Percentiles rank a stretch among this genome's conserved stretches.
Conservation (phyloP, 2,888 invertebrate species). For the Formica aserva region DNA sequence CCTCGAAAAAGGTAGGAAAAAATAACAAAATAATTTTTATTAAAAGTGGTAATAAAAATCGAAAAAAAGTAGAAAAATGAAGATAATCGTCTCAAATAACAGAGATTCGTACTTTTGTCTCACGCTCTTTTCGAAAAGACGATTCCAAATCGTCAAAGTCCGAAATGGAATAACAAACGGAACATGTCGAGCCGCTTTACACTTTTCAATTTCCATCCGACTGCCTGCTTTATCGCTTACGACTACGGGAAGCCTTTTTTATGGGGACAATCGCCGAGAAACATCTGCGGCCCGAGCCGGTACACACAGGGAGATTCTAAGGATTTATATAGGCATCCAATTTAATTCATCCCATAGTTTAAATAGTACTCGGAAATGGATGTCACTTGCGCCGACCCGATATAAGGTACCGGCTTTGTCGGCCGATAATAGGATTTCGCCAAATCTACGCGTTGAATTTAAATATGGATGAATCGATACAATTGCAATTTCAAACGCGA, state of each 20-base stretch:
- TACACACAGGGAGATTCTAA: constrained; percentile 58
- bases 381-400: constrained; percentile 69
- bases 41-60: neutral
- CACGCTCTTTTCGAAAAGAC: neutral
- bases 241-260: constrained; percentile 73
- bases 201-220: constrained; percentile 78
- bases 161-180: constrained; percentile 25
- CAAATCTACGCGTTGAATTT: constrained; percentile 56
- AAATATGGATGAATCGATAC: constrained; percentile 53
- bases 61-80: neutral
- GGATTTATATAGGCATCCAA: constrained; percentile 71
- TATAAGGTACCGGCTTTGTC: constrained; percentile 66
- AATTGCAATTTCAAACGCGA: constrained; percentile 42
- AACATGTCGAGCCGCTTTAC: constrained; percentile 60
- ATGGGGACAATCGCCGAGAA: constrained; percentile 77
- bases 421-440: constrained; percentile 67
- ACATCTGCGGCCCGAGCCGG: constrained; percentile 78
- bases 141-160: constrained; percentile 16
- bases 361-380: constrained; percentile 70
- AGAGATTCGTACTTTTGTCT: neutral
- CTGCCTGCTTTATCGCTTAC: constrained; percentile 72
- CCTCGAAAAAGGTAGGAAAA: neutral
- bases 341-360: constrained; percentile 74
- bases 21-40: neutral
- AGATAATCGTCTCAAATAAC: constrained; percentile 1